Percentiles rank a stretch among this genome's conserved stretches.
Evolutionary conservation across 1,140 invertebrate species (phyloP).

Genomic region (Solenopsis invicta): DNA sequence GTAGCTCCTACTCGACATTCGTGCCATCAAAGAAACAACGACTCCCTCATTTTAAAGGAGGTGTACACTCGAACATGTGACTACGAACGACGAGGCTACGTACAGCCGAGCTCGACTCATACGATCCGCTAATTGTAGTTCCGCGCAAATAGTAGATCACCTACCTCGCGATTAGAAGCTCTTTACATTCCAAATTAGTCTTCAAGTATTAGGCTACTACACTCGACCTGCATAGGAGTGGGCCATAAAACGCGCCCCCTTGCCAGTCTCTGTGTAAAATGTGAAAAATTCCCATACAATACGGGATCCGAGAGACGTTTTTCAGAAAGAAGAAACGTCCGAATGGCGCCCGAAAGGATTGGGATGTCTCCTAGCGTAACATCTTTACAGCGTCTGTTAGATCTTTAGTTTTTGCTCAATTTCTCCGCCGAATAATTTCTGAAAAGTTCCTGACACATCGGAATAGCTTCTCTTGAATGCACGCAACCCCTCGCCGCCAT

Average conservation of each 20-base stretch:
- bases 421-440: constrained; percentile 30
- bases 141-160: neutral
- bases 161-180: constrained; percentile 27
- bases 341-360: neutral
- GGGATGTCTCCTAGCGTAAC: neutral
- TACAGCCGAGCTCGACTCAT: neutral
- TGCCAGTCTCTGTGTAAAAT: constrained; percentile 50
- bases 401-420: constrained; percentile 31
- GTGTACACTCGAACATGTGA: constrained; percentile 2
- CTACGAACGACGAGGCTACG: neutral
- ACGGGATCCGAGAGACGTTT: neutral
- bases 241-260: constrained; percentile 76
- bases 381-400: constrained; percentile 2
- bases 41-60: constrained; percentile 21
- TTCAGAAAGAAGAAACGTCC: neutral
- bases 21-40: constrained; percentile 20
- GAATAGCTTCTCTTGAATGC: constrained; percentile 77
- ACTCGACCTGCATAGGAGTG: constrained; percentile 74
- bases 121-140: neutral
- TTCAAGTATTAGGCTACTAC: neutral
- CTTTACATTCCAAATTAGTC: constrained; percentile 20
- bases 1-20: constrained; percentile 22
- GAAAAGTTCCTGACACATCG: constrained; percentile 52
- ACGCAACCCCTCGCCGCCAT: constrained; percentile 65
- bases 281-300: constrained; percentile 55